Percentiles rank a stretch among this genome's conserved stretches.
phyloP scores from a whole-genome alignment of 2,888 invertebrate species.

The Ctenicera cuprea region DNA sequence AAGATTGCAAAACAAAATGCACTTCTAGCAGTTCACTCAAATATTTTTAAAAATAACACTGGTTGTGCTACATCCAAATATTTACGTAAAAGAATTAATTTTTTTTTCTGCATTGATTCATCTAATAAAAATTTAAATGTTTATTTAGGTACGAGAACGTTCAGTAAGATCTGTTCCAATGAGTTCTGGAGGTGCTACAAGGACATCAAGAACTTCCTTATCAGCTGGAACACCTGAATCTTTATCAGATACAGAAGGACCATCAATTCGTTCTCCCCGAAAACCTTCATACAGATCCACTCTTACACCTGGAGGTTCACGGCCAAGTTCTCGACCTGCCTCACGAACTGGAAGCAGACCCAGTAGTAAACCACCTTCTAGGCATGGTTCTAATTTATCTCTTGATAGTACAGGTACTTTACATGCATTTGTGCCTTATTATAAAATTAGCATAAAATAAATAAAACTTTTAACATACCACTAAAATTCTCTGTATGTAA shows the following conservation, averaged over 20 bases:
- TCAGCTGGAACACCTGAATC: constrained; percentile 94
- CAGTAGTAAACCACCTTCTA: constrained; percentile 93
- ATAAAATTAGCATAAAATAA: no score
- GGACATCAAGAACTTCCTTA: constrained; percentile 85
- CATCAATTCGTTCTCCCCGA: constrained; percentile 79
- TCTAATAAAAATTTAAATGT: neutral
- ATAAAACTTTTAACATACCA: neutral
- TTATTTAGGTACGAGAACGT: constrained; percentile 90
- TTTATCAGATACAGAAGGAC: constrained; percentile 89
- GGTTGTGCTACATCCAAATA: no score
- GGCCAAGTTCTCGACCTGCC: constrained; percentile 84
- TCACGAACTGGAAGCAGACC: constrained; percentile 90
- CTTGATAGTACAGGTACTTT: constrained; percentile 88
- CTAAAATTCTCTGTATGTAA: no score
- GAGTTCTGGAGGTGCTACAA: constrained; percentile 86
- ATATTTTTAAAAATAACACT: no score
- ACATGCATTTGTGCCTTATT: neutral
- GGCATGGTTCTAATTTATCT: constrained; percentile 94
- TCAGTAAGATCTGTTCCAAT: constrained; percentile 92
- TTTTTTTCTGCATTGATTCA: no score
- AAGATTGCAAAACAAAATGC: no score
- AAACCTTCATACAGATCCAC: constrained; percentile 83
- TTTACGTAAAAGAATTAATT: no score
- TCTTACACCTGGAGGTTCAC: constrained; percentile 85
- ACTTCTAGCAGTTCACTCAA: no score